Evolutionary conservation across 2,888 invertebrate species (phyloP).

Genomic region (Harpalus rufipes): DNA sequence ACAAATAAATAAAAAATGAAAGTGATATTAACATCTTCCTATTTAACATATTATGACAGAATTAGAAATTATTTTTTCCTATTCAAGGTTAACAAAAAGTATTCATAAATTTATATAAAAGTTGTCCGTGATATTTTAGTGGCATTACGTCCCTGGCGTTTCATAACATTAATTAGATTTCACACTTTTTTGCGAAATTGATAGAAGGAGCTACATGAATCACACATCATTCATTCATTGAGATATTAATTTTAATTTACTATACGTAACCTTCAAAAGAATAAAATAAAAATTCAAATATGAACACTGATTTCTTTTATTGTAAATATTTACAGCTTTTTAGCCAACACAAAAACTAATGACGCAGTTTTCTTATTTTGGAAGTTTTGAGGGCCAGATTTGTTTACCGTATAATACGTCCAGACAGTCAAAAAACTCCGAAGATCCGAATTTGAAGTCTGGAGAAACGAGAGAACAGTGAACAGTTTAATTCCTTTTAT

Average conservation of each 20-base stretch:
- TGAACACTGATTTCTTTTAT: not conserved
- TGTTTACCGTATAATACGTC: constrained; percentile 8
- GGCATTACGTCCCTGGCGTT: constrained; percentile 17
- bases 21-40: not conserved
- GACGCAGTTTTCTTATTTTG: constrained; percentile 15
- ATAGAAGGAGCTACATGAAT: constrained; percentile 7
- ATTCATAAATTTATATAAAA: constrained; percentile 20
- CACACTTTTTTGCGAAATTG: constrained; percentile 15
- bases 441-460: not conserved
- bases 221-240: constrained; percentile 36
- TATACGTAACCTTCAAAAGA: not conserved
- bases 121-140: constrained; percentile 31
- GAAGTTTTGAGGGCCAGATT: not conserved
- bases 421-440: not conserved
- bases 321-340: not conserved
- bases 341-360: not conserved
- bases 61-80: constrained; percentile 18
- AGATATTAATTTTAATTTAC: not conserved
- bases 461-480: not conserved
- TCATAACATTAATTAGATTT: constrained; percentile 19
- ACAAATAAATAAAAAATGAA: not conserved
- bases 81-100: constrained; percentile 7
- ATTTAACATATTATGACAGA: not conserved
- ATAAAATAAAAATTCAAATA: not conserved
- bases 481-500: constrained; percentile 35